These are phyloP conservation scores for Cordylochernes scorpioides DNA, from an alignment of 2,888 invertebrate genomes.

Conservation along the genomic window DNA sequence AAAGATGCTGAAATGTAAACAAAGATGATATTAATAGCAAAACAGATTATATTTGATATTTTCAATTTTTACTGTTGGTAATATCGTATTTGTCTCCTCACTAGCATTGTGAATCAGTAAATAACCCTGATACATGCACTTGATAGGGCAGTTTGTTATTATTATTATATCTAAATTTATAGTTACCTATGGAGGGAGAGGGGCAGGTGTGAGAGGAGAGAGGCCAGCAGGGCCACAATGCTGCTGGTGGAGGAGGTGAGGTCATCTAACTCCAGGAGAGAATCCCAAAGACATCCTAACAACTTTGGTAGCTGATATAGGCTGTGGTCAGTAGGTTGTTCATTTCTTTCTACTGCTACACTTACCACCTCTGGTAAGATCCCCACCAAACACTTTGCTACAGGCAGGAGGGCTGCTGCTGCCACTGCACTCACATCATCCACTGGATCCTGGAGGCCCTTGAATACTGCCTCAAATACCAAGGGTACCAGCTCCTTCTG, in stretches of 20 bases:
- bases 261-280: constrained; percentile 65
- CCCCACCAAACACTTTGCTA: constrained; percentile 31
- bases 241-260: constrained; percentile 58
- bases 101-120: too few relatives aligned
- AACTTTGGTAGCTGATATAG: constrained; percentile 30
- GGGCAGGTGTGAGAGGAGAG: constrained; percentile 25
- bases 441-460: constrained; percentile 51
- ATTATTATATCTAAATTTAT: not conserved
- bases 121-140: too few relatives aligned
- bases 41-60: too few relatives aligned
- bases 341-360: too few relatives aligned
- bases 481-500: constrained; percentile 30
- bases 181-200: not conserved
- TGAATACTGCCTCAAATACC: constrained; percentile 34
- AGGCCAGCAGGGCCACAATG: constrained; percentile 66
- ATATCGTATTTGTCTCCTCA: too few relatives aligned
- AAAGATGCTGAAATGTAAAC: too few relatives aligned
- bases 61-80: too few relatives aligned
- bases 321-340: not conserved
- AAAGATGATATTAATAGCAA: too few relatives aligned
- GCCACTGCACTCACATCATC: constrained; percentile 93
- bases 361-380: constrained; percentile 32
- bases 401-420: constrained; percentile 63
- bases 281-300: constrained; percentile 52
- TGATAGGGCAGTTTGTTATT: too few relatives aligned